Evolutionary conservation across 2,797 vertebrate species (phyloP).

Genomic region (Danio choprae): DNA sequence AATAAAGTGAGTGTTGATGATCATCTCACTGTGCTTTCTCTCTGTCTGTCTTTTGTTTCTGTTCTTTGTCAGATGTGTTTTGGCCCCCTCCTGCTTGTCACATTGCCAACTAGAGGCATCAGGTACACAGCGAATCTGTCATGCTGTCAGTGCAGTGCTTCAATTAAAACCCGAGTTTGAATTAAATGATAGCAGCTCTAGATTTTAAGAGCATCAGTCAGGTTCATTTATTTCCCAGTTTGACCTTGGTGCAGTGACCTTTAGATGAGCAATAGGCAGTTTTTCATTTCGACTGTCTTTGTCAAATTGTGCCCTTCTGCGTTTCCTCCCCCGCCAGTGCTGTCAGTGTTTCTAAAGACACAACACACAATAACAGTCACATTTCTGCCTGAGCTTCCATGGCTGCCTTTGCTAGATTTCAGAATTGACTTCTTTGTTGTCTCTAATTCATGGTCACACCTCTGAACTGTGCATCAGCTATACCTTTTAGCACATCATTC

Average conservation of each 20-base stretch:
- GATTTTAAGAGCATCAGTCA: conserved; percentile 41
- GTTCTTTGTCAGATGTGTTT: conserved; percentile 35
- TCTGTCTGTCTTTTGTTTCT: conserved; percentile 18
- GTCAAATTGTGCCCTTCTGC: conserved; percentile 11
- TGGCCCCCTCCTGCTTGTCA: conserved; percentile 49
- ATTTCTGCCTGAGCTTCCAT: conserved; percentile 41
- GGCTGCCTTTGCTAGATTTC: conserved; percentile 6
- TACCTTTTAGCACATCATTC: conserved; percentile 17
- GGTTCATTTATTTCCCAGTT: conserved; percentile 55
- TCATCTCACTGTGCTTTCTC: conserved; percentile 30
- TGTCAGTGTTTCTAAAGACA: conserved; percentile 30
- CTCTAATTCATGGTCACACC: conserved; percentile 24
- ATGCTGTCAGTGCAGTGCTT: conserved; percentile 55
- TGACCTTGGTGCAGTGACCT: conserved; percentile 59
- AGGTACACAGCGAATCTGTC: conserved; percentile 57
- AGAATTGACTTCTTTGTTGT: conserved; percentile 45
- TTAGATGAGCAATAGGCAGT: conserved; percentile 37
- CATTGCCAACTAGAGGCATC: conserved; percentile 48
- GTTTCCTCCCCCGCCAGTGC: conserved; percentile 3
- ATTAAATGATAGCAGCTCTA: conserved; percentile 62
- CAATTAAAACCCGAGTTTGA: conserved; percentile 63
- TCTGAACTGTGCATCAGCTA: conserved; percentile 34
- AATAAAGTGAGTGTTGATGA: conserved; percentile 31
- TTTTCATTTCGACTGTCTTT: conserved; percentile 8
- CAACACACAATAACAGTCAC: conserved; percentile 44